Evolutionary conservation across 2,888 invertebrate species (phyloP).

Genomic region (Ectobius pallidus): DNA sequence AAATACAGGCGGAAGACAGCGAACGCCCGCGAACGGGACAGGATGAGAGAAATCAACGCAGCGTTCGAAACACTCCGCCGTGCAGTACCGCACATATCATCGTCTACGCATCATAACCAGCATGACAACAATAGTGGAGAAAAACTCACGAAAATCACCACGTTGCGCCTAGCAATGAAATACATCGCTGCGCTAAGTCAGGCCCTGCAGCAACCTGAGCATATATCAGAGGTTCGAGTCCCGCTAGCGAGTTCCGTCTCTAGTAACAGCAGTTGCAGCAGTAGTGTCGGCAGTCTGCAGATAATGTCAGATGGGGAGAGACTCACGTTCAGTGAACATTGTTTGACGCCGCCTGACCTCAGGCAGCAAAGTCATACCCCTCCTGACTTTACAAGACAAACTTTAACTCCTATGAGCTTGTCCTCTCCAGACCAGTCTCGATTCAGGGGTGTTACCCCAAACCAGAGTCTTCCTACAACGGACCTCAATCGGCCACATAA

Average conservation of each 20-base stretch:
- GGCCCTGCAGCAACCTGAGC: slow-evolving; percentile 55
- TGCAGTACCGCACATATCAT: slow-evolving; percentile 67
- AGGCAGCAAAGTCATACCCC: background rate
- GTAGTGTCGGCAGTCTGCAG: slow-evolving; percentile 51
- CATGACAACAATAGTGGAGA: slow-evolving; percentile 59
- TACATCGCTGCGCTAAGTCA: slow-evolving; percentile 83
- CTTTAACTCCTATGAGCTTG: no score
- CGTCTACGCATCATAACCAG: slow-evolving; percentile 9
- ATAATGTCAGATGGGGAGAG: slow-evolving; percentile 67
- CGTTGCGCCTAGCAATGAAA: slow-evolving; percentile 83
- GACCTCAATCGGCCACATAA: no score
- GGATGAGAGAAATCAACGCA: slow-evolving; percentile 89
- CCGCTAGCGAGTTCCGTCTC: slow-evolving; percentile 49
- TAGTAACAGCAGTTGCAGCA: slow-evolving; percentile 38
- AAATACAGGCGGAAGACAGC: slow-evolving; percentile 90
- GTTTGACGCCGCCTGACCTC: background rate
- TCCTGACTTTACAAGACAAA: no score
- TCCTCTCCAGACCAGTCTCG: no score
- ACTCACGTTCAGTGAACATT: slow-evolving; percentile 50
- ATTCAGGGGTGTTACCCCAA: no score
- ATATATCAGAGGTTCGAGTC: slow-evolving; percentile 45
- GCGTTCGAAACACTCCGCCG: slow-evolving; percentile 83
- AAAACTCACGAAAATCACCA: slow-evolving; percentile 89
- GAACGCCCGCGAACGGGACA: slow-evolving; percentile 83
- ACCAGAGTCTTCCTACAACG: no score